These are phyloP conservation scores for Abramis brama DNA, from an alignment of 2,113 vertebrate genomes.

Conservation along the genomic window DNA sequence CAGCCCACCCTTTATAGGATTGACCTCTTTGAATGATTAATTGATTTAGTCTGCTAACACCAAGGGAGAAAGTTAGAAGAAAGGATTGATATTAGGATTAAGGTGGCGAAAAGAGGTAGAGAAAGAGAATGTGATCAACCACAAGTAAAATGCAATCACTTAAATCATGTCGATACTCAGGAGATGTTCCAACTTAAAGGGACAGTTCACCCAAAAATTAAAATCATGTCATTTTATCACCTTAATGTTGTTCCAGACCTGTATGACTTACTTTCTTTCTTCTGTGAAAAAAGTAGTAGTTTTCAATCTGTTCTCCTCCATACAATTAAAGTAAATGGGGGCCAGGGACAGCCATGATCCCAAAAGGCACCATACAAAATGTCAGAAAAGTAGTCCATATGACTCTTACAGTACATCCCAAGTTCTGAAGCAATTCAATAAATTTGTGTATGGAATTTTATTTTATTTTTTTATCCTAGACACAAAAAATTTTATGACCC, in stretches of 20 bases:
- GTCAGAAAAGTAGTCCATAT: neutral
- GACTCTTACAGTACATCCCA: neutral
- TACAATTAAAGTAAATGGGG: neutral
- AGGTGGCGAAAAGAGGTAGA: constrained; percentile 40
- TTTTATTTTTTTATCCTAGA: neutral
- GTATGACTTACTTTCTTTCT: neutral
- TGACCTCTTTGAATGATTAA: constrained; percentile 58
- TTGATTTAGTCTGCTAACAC: constrained; percentile 66
- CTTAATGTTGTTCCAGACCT: neutral
- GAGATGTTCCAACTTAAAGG: neutral
- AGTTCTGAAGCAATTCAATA: neutral
- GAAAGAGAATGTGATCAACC: constrained; percentile 21
- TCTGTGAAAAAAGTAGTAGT: neutral
- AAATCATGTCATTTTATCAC: neutral
- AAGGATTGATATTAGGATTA: constrained; percentile 47
- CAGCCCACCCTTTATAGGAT: constrained; percentile 46
- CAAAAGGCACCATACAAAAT: too few relatives aligned
- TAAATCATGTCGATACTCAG: too few relatives aligned
- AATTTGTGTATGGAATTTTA: neutral
- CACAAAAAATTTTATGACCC: neutral
- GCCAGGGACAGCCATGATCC: neutral
- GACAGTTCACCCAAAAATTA: neutral
- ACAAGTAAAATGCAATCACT: neutral
- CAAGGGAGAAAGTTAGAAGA: constrained; percentile 31
- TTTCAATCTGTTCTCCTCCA: neutral